phyloP scores from a whole-genome alignment of 2,113 vertebrate species.

The Limnothrissa miodon region DNA sequence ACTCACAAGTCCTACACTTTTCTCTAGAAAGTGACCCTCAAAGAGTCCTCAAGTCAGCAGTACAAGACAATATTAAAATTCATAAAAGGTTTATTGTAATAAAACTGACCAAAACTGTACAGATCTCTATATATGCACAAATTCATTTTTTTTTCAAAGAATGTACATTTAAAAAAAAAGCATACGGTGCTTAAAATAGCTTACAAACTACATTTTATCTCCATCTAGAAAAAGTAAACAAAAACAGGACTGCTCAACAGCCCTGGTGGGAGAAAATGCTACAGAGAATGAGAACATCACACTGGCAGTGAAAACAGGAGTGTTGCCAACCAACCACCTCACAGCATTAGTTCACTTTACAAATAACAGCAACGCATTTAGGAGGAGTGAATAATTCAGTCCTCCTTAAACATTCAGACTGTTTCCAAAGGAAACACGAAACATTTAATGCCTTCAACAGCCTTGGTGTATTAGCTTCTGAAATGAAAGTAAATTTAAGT shows the following conservation, averaged over 20 bases:
- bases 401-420: constrained; percentile 13
- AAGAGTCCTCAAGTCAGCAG: too few species aligned
- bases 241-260: constrained; percentile 55
- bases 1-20: not conserved
- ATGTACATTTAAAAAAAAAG: constrained; percentile 50
- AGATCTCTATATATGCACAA: constrained; percentile 53
- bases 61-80: constrained; percentile 14
- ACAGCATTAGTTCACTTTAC: constrained; percentile 30
- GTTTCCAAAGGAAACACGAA: constrained; percentile 12
- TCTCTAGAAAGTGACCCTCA: not conserved
- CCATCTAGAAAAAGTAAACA: constrained; percentile 47
- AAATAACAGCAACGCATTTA: constrained; percentile 2
- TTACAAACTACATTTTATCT: constrained; percentile 49
- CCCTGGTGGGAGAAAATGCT: constrained; percentile 35
- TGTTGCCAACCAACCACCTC: constrained; percentile 30
- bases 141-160: constrained; percentile 43
- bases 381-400: not conserved
- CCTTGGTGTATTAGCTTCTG: constrained; percentile 5
- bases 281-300: constrained; percentile 27
- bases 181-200: constrained; percentile 45
- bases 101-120: constrained; percentile 61
- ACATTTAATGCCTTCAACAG: not conserved
- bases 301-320: constrained; percentile 31
- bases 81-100: constrained; percentile 56
- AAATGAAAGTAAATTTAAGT: constrained; percentile 15